phyloP scores from a whole-genome alignment of 2,888 invertebrate genomes.

The Drosophila longiperda region DNA sequence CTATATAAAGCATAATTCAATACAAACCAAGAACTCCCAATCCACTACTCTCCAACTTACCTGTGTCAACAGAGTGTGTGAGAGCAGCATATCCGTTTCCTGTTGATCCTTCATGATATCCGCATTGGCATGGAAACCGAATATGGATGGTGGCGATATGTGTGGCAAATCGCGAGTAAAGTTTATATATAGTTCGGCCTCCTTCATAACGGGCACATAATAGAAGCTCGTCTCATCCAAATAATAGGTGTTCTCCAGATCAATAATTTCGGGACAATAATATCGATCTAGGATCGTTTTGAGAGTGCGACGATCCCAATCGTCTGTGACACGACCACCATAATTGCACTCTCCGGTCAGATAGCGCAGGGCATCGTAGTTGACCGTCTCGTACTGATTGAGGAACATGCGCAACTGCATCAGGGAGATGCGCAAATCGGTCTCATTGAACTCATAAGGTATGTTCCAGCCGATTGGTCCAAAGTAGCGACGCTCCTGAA shows the following conservation, averaged over 20 bases:
- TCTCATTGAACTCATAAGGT: conserved; percentile 97
- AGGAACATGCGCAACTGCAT: conserved; percentile 95
- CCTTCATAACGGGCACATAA: conserved; percentile 90
- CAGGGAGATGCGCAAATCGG: conserved; percentile 95
- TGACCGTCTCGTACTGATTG: conserved; percentile 92
- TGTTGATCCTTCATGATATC: conserved; percentile 96
- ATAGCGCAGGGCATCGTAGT: conserved; percentile 94
- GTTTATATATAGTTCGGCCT: conserved; percentile 89
- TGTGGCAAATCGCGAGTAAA: conserved; percentile 90
- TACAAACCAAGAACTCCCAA: not conserved
- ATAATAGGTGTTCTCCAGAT: conserved; percentile 87
- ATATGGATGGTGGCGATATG: conserved; percentile 92
- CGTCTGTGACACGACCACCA: conserved; percentile 97
- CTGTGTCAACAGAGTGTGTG: conserved; percentile 91
- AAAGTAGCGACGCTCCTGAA: conserved; percentile 95
- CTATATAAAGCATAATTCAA: not conserved
- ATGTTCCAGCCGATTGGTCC: conserved; percentile 98
- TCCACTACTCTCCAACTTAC: conserved; percentile 84
- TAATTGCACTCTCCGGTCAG: conserved; percentile 98
- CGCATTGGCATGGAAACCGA: conserved; percentile 96
- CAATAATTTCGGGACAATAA: conserved; percentile 90
- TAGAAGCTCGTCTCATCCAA: conserved; percentile 90
- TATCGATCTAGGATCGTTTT: conserved; percentile 92
- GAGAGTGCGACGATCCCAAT: conserved; percentile 96
- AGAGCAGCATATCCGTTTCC: conserved; percentile 91